phyloP scores from a whole-genome alignment of 2,797 vertebrate genomes.

The Tauraco hartlaubi region DNA sequence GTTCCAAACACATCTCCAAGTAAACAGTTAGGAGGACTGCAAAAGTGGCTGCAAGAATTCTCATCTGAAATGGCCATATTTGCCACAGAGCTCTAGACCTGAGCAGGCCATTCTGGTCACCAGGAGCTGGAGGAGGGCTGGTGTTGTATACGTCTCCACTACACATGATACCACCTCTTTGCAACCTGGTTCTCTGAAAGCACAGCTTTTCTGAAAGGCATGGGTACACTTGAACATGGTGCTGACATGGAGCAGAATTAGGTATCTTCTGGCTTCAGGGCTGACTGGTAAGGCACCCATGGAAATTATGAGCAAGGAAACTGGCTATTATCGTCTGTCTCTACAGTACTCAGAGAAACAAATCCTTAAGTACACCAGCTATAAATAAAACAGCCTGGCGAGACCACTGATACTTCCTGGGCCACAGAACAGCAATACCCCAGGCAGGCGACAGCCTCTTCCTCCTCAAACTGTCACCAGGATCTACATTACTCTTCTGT shows the following conservation, averaged over 20 bases:
- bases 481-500: neutral
- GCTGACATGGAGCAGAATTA: neutral
- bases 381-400: neutral
- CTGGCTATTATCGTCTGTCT: neutral
- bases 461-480: neutral
- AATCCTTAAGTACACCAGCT: neutral
- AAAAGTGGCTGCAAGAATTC: neutral
- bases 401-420: neutral
- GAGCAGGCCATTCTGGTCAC: neutral
- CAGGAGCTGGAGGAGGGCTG: neutral
- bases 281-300: neutral
- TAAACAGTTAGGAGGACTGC: neutral
- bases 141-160: neutral
- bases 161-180: neutral
- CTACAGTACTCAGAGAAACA: neutral
- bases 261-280: neutral
- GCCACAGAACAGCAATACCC: neutral
- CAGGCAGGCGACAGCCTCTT: neutral
- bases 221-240: accelerated
- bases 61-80: neutral
- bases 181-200: neutral
- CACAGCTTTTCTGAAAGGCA: neutral
- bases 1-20: neutral
- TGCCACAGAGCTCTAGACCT: neutral
- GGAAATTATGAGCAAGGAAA: neutral